Conservation (phyloP, 2,113 vertebrate genomes). For the Phylloscopus trochiloides region DNA sequence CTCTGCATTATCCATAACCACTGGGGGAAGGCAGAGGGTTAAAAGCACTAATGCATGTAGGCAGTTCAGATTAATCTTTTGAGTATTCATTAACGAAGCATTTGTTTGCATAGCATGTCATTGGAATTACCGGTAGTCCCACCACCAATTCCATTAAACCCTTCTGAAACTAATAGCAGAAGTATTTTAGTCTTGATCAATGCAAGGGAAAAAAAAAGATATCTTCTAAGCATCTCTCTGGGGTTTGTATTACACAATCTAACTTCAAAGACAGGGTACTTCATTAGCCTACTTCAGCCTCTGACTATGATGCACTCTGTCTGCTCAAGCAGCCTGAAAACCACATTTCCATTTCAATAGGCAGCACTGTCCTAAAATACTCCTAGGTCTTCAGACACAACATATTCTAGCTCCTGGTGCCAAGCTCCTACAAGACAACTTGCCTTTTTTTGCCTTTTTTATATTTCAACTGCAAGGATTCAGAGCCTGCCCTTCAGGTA, state of each 20-base stretch:
- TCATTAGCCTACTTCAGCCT: neutral
- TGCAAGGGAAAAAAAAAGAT: neutral
- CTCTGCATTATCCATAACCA: neutral
- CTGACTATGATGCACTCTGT: neutral
- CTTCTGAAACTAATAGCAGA: neutral
- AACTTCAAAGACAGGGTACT: neutral
- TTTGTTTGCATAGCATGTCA: neutral
- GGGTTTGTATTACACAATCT: neutral
- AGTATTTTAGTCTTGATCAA: constrained; percentile 1
- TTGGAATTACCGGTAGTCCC: neutral
- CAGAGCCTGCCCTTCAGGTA: neutral
- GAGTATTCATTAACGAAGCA: neutral
- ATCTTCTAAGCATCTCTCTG: neutral
- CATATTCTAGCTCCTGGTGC: neutral
- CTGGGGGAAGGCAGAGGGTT: neutral
- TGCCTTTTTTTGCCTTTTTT: neutral
- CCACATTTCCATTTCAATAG: constrained; percentile 17
- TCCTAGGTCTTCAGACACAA: neutral
- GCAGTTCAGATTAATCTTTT: neutral
- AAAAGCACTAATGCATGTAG: neutral
- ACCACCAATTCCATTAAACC: neutral
- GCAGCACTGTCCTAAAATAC: neutral
- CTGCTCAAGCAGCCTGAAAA: neutral
- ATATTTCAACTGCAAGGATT: neutral
- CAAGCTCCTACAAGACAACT: neutral